Base-by-base conservation (phyloP, 2,797 vertebrate species). In the Euphonia xanthogaster region DNA sequence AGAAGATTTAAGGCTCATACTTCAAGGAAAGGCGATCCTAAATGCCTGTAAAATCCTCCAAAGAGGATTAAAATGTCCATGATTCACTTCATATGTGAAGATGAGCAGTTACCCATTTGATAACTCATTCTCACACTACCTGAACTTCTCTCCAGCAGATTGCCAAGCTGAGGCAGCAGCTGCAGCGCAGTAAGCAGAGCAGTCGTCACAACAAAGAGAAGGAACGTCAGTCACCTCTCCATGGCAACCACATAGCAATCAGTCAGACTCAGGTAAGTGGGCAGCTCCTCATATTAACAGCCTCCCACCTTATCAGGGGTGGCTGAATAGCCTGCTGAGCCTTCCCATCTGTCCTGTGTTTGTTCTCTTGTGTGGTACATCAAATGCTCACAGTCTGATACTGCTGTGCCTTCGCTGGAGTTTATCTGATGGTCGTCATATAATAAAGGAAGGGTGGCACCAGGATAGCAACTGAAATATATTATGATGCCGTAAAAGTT, bases 141-240 rank as follows among this genome's bases (percentile, higher is more conserved):
- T 84, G 40, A 53, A 73, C 72, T 62, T 83, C 53, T 92, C 80
- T 92, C 82, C 98, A 98, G 98, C 98, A 99, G 99, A 99, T 99
- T 90, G 98, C 99, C 96, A 99, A 99, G 97, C 98, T 99, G 93
- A 98, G 99, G 60, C 98, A 99, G 97, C 99, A 99, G 94, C 98
- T 99, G 45, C 99, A 99, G 86, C 98, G 98, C 92, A 99, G 98
- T 93, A 99, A 99, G 92, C 98, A 99, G 96, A 98, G 98, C 60
- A 98, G 98, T 93, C 98, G 99, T 51, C 99, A 98, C 96, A 97
- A 92, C 96, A 99, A 98, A 97, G 99, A 99, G 91, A 98, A 98
- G 62, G 99, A 99, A 81, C 97, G 98, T 65, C 98, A 98, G 96
- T 98, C 98, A 3, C 98, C 98, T 94, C 98, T 98, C 72, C 98